A percentile compares a stretch with the other conserved stretches of the same genome.
Evolutionary conservation across 2,888 invertebrate species (phyloP).

Genomic region (Scaptomyza polygonia): DNA sequence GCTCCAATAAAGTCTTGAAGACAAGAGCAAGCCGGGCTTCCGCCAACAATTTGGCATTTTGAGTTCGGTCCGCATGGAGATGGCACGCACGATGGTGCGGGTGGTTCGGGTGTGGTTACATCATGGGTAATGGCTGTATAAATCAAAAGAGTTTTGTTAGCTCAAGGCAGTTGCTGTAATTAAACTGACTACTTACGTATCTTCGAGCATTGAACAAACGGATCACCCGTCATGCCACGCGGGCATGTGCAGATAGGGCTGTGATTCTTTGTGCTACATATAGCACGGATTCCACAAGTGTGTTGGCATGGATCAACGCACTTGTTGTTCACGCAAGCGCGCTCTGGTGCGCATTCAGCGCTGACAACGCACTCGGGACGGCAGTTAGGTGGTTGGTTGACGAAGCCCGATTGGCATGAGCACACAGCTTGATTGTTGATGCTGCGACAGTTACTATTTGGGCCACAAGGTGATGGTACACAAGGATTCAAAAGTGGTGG

Average conservation of each 20-base stretch:
- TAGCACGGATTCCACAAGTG: conserved; percentile 93
- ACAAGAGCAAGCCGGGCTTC: conserved; percentile 92
- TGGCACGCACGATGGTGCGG: conserved; percentile 91
- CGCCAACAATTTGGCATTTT: conserved; percentile 90
- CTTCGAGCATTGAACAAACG: conserved; percentile 90
- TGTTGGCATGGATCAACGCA: conserved; percentile 95
- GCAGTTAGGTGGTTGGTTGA: conserved; percentile 92
- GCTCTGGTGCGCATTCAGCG: conserved; percentile 92
- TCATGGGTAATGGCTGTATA: conserved; percentile 63
- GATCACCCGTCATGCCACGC: conserved; percentile 93
- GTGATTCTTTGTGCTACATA: conserved; percentile 93
- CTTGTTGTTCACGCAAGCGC: conserved; percentile 93
- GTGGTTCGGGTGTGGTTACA: conserved; percentile 79
- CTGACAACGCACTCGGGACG: conserved; percentile 94
- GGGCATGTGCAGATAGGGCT: conserved; percentile 95
- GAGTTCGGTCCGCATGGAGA: conserved; percentile 94
- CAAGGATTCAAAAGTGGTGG: conserved; percentile 88
- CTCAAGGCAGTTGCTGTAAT: background rate
- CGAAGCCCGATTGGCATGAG: conserved; percentile 91
- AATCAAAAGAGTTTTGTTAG: background rate
- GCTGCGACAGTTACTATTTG: conserved; percentile 93
- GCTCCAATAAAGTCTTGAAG: conserved; percentile 91
- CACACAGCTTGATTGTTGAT: conserved; percentile 93
- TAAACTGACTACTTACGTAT: conserved; percentile 86
- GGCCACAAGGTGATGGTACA: conserved; percentile 93